Percentiles rank a stretch among this genome's conserved stretches.
phyloP scores from a whole-genome alignment of 2,797 vertebrate species.

The Hydrolagus colliei region DNA sequence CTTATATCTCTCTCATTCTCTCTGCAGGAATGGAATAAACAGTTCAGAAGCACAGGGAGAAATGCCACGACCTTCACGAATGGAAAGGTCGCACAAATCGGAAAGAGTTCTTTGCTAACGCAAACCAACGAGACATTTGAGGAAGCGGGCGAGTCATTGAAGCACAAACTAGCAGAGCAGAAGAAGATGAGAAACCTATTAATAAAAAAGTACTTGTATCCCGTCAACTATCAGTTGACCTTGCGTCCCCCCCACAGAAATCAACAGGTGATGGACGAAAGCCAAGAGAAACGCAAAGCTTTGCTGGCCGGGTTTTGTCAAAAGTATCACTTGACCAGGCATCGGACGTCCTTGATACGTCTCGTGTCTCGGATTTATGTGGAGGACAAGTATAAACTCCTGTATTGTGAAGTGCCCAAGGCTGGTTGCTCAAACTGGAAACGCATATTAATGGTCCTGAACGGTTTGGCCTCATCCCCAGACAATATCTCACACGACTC shows the following conservation, averaged over 20 bases:
- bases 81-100: too few relatives aligned
- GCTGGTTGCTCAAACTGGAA: conserved; percentile 68
- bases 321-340: conserved; percentile 44
- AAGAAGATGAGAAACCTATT: conserved; percentile 30
- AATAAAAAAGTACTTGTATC: conserved; percentile 39
- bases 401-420: conserved; percentile 65
- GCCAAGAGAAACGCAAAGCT: conserved; percentile 51
- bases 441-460: conserved; percentile 60
- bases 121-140: too few relatives aligned
- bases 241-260: conserved; percentile 45
- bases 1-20: not conserved
- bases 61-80: not conserved
- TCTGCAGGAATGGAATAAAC: not conserved
- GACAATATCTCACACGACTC: conserved; percentile 58
- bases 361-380: conserved; percentile 61
- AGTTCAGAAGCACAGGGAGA: not conserved
- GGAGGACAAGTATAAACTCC: conserved; percentile 59
- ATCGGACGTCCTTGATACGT: conserved; percentile 42
- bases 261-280: conserved; percentile 33
- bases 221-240: conserved; percentile 38
- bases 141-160: not conserved
- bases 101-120: too few relatives aligned
- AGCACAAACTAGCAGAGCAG: not conserved
- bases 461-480: conserved; percentile 48
- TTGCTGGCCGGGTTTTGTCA: conserved; percentile 55